Conservation (phyloP, 2,797 vertebrate species). For the Chelon auratus region DNA sequence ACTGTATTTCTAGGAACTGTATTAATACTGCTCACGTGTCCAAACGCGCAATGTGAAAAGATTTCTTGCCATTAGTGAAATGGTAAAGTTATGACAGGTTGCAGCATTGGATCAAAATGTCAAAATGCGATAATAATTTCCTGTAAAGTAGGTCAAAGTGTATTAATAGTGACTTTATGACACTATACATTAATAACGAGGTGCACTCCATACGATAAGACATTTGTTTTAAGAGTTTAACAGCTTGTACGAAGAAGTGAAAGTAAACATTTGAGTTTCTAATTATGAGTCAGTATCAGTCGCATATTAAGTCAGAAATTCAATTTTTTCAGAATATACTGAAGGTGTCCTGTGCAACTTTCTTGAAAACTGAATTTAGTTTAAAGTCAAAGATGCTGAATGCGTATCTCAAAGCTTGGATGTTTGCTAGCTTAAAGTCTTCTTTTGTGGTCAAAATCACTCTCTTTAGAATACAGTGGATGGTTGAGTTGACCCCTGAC, state of each 20-base stretch:
- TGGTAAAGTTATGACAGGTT: neutral
- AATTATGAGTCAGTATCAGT: conserved; percentile 3
- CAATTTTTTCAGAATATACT: neutral
- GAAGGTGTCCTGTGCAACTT: neutral
- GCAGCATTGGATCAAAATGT: conserved; percentile 31
- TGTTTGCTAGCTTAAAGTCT: neutral
- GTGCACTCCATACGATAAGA: conserved; percentile 1
- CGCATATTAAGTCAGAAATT: too few species aligned
- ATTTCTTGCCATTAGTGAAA: too few species aligned
- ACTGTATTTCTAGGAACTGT: conserved; percentile 16
- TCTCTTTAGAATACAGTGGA: too few species aligned
- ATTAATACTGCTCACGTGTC: conserved; percentile 9
- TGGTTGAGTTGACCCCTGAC: too few species aligned
- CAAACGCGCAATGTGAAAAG: neutral
- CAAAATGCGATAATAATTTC: conserved; percentile 16
- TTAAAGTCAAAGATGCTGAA: neutral
- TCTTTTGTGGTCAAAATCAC: too few species aligned
- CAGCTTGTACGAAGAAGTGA: neutral
- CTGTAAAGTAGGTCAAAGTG: conserved; percentile 3
- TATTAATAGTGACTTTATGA: conserved; percentile 19
- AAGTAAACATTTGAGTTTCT: neutral
- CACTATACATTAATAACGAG: neutral
- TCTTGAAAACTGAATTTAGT: neutral
- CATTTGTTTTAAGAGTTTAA: conserved; percentile 3
- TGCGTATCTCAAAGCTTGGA: neutral